Evolutionary conservation across 2,888 invertebrate species (phyloP).

Genomic region (Nipponacmea schrenckii): DNA sequence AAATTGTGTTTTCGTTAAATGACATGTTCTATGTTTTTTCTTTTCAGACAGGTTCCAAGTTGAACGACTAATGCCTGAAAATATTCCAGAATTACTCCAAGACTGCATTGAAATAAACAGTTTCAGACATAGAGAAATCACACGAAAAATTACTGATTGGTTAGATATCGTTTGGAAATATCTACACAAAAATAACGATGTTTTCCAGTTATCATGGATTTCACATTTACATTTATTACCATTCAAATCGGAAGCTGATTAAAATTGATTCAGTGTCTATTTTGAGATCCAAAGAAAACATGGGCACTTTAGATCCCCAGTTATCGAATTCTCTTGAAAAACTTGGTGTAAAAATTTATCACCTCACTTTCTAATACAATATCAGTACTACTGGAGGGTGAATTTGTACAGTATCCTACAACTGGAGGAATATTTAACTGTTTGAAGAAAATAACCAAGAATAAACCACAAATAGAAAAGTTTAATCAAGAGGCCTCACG

Average conservation of each 20-base stretch:
- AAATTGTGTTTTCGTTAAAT: too few relatives aligned
- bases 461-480: background rate
- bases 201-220: background rate
- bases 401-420: constrained; percentile 21
- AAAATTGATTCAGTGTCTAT: background rate
- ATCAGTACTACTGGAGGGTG: constrained; percentile 12
- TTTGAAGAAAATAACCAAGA: constrained; percentile 1
- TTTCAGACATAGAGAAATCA: background rate
- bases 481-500: constrained; percentile 17
- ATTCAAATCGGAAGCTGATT: background rate
- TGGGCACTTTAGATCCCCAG: background rate
- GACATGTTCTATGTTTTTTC: background rate
- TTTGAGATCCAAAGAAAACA: background rate
- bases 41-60: background rate
- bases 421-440: constrained; percentile 14
- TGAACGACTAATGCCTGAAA: background rate
- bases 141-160: too few relatives aligned
- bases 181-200: background rate
- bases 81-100: background rate
- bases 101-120: background rate
- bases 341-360: background rate
- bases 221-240: background rate
- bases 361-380: background rate
- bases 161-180: background rate
- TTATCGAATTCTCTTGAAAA: background rate